Evolutionary conservation across 30 jellyfish, hydroid and myxozoan genomes (phyloP).

Genomic region (Aurelia sp.): DNA sequence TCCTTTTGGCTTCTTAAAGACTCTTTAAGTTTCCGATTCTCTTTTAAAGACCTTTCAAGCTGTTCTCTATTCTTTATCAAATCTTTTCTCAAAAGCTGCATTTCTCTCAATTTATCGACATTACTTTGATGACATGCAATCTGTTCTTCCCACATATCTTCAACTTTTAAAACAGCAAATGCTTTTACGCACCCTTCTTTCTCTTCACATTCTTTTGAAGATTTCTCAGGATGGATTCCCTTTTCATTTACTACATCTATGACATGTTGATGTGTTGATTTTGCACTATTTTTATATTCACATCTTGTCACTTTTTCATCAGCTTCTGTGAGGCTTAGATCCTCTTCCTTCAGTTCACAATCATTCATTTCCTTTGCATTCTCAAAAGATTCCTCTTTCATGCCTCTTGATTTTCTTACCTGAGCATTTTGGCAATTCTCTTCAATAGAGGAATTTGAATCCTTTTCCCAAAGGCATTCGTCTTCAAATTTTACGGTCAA

Average conservation of each 20-base stretch:
- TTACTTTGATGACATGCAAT: constrained; percentile 33
- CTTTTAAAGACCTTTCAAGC: constrained; percentile 40
- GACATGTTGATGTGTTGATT: too few relatives aligned
- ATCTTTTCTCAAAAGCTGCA: constrained; percentile 37
- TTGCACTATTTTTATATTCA: too few relatives aligned
- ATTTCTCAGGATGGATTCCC: too few relatives aligned
- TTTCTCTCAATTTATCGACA: constrained; percentile 33
- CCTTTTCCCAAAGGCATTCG: not conserved
- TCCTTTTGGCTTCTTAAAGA: not conserved
- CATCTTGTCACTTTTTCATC: too few relatives aligned
- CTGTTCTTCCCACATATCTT: constrained; percentile 45
- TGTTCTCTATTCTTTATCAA: constrained; percentile 11
- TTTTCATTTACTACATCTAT: too few relatives aligned
- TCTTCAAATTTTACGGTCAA: not conserved
- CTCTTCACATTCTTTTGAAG: too few relatives aligned
- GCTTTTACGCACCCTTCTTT: not conserved
- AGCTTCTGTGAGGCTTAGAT: too few relatives aligned
- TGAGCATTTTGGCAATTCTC: too few relatives aligned
- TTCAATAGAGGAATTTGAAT: too few relatives aligned
- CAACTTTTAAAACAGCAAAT: constrained; percentile 41
- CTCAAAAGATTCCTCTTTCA: too few relatives aligned
- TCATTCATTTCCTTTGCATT: too few relatives aligned
- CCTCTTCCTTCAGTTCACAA: too few relatives aligned
- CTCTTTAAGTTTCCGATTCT: constrained; percentile 12
- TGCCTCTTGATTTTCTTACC: not conserved